These are phyloP conservation scores for Eupithecia subfuscata DNA, from an alignment of 2,888 invertebrate genomes.

Conservation along the genomic window DNA sequence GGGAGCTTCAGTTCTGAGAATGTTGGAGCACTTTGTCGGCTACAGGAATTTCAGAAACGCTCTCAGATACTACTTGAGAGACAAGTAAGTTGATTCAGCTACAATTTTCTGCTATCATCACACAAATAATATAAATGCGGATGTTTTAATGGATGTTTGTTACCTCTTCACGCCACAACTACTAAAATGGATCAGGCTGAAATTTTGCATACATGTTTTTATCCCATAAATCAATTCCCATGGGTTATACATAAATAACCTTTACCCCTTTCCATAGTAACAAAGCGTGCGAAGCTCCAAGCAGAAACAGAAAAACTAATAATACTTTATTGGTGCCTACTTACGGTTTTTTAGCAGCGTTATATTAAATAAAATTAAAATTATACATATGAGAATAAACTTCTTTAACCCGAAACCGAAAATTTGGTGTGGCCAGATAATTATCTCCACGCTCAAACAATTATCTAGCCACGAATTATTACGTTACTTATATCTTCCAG, in stretches of 20 bases:
- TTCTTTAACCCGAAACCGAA: too few species aligned
- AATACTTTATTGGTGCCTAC: background rate
- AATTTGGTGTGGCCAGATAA: background rate
- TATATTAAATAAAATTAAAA: too few species aligned
- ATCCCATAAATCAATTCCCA: too few species aligned
- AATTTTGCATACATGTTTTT: too few species aligned
- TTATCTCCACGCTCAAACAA: background rate
- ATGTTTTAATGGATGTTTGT: too few species aligned
- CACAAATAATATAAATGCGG: too few species aligned
- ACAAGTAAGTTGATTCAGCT: constrained; percentile 70
- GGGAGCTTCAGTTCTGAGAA: constrained; percentile 86
- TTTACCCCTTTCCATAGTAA: too few species aligned
- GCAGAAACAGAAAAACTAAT: too few species aligned
- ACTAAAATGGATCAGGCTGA: too few species aligned
- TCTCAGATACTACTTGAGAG: constrained; percentile 82
- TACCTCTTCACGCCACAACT: too few species aligned
- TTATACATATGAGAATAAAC: too few species aligned
- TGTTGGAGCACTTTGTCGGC: constrained; percentile 87
- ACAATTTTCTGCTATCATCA: background rate
- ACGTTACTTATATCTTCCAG: background rate
- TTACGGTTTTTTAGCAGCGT: background rate
- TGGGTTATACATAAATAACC: too few species aligned
- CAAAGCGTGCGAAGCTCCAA: background rate
- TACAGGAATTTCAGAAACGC: constrained; percentile 81
- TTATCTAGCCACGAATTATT: background rate